Evolutionary conservation across 2,797 vertebrate species (phyloP).

Genomic region (Mus caroli): DNA sequence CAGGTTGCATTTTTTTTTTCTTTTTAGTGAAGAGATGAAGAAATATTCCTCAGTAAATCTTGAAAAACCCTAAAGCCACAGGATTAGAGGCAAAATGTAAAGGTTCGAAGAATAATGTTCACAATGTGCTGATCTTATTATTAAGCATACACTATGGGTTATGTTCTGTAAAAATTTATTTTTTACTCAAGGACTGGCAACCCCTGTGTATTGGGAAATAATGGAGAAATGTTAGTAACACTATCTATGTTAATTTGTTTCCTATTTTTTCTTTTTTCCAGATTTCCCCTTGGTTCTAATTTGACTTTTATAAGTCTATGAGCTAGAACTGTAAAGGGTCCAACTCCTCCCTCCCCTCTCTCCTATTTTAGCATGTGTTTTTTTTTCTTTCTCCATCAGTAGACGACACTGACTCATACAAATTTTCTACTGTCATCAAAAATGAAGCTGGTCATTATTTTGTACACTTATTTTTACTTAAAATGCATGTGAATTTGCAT

Average conservation of each 20-base stretch:
- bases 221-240: neutral
- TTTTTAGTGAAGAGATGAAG: neutral
- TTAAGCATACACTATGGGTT: neutral
- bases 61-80: neutral
- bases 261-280: neutral
- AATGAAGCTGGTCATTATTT: slow-evolving; percentile 27
- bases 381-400: neutral
- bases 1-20: neutral
- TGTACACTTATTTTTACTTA: neutral
- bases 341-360: neutral
- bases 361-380: neutral
- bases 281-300: neutral
- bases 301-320: neutral
- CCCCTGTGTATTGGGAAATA: neutral
- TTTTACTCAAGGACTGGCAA: neutral
- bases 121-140: neutral
- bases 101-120: slow-evolving; percentile 1
- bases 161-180: neutral
- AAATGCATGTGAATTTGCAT: neutral
- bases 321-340: neutral
- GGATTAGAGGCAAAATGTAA: neutral
- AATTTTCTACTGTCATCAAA: neutral
- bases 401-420: neutral
- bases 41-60: neutral
- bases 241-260: neutral